These are phyloP conservation scores for Danio jaintianensis DNA, from an alignment of 2,797 vertebrate genomes.

Conservation along the genomic window DNA sequence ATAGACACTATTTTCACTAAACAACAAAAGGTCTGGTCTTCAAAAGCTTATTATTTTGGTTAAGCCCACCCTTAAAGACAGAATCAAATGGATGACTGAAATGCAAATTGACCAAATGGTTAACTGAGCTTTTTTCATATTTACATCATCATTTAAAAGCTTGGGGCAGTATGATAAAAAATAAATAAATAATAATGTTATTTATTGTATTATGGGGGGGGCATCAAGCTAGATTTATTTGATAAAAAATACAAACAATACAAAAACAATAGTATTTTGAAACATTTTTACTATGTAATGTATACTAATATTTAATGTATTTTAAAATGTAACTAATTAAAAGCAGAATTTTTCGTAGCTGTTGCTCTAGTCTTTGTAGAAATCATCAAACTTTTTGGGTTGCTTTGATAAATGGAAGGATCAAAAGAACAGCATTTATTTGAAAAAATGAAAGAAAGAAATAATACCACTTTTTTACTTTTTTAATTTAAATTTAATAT, in stretches of 20 bases:
- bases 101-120: background rate
- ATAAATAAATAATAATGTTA: too few relatives aligned
- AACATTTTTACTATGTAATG: too few relatives aligned
- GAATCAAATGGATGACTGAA: background rate
- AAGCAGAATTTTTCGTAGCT: too few relatives aligned
- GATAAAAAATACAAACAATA: too few relatives aligned
- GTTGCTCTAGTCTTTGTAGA: too few relatives aligned
- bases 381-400: background rate
- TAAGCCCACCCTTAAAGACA: too few relatives aligned
- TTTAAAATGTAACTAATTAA: too few relatives aligned
- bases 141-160: slow-evolving; percentile 1
- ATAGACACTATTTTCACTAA: slow-evolving; percentile 19
- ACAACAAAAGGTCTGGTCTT: background rate
- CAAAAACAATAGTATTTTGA: too few relatives aligned
- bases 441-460: too few relatives aligned
- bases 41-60: background rate
- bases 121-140: background rate
- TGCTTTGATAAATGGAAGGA: background rate
- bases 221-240: background rate
- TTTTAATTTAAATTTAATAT: background rate
- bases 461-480: too few relatives aligned
- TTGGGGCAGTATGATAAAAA: background rate
- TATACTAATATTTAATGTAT: too few relatives aligned
- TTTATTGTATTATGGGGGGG: too few relatives aligned
- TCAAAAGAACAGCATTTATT: background rate